Evolutionary conservation across 2,113 vertebrate genomes (phyloP).

Genomic region (Octodon degus): DNA sequence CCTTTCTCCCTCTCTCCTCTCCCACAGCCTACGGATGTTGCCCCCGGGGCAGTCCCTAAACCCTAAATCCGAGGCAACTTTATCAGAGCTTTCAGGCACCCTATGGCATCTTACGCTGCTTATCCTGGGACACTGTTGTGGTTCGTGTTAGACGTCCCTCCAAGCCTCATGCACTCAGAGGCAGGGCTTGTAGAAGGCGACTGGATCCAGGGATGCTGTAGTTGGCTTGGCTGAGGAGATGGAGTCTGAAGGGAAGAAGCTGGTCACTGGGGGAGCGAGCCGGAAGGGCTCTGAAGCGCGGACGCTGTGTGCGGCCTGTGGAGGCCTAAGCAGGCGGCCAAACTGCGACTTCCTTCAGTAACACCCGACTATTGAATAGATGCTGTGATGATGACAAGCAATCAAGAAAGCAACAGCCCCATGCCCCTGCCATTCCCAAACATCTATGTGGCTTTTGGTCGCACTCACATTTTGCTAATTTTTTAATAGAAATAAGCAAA

Average conservation of each 20-base stretch:
- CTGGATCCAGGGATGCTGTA: background rate
- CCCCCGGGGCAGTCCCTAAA: accelerated
- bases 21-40: background rate
- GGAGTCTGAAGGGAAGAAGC: background rate
- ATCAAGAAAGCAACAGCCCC: background rate
- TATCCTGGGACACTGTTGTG: too few relatives aligned
- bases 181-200: background rate
- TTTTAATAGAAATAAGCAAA: background rate
- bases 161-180: background rate
- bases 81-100: background rate
- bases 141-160: background rate
- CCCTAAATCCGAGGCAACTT: background rate
- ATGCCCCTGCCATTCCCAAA: background rate
- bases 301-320: too few relatives aligned
- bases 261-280: background rate
- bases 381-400: background rate
- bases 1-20: background rate
- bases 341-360: background rate
- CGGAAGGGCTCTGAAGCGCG: accelerated
- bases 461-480: background rate
- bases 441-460: background rate
- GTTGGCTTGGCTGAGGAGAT: background rate
- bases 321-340: background rate
- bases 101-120: accelerated
- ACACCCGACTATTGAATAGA: background rate